A percentile compares a stretch with the other conserved stretches of the same genome.
phyloP scores from a whole-genome alignment of 2,113 vertebrate genomes.

The Lucifuga dentata region DNA sequence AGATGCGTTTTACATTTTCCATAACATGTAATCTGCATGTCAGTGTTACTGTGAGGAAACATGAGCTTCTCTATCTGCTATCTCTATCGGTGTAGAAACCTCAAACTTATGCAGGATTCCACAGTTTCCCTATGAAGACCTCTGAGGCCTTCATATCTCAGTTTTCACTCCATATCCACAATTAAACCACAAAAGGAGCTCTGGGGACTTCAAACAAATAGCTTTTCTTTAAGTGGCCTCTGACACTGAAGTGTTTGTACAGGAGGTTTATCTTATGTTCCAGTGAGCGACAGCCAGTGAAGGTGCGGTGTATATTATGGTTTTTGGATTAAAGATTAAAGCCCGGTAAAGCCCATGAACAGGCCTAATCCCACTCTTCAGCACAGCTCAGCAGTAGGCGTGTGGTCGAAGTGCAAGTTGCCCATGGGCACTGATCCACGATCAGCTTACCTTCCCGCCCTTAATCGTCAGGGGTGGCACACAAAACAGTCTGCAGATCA shows the following conservation, averaged over 20 bases:
- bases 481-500: conserved; percentile 24
- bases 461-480: not conserved
- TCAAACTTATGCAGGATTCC: no score
- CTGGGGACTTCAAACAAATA: conserved; percentile 52
- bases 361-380: conserved; percentile 63
- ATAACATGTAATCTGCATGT: no score
- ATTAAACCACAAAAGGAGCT: conserved; percentile 3
- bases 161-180: not conserved
- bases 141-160: conserved; percentile 21
- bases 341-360: conserved; percentile 56
- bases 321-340: conserved; percentile 71
- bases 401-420: no score
- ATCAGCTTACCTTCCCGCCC: conserved; percentile 27
- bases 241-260: conserved; percentile 45
- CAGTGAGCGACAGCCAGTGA: conserved; percentile 38
- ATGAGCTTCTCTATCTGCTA: no score
- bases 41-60: no score
- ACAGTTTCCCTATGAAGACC: no score
- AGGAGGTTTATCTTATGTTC: conserved; percentile 32
- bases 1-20: not conserved
- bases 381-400: conserved; percentile 32
- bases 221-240: conserved; percentile 59
- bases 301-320: conserved; percentile 57
- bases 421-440: conserved; percentile 44
- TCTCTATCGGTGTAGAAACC: no score